phyloP scores from a whole-genome alignment of 2,113 vertebrate species.

The Phalacrocorax pelagicus region DNA sequence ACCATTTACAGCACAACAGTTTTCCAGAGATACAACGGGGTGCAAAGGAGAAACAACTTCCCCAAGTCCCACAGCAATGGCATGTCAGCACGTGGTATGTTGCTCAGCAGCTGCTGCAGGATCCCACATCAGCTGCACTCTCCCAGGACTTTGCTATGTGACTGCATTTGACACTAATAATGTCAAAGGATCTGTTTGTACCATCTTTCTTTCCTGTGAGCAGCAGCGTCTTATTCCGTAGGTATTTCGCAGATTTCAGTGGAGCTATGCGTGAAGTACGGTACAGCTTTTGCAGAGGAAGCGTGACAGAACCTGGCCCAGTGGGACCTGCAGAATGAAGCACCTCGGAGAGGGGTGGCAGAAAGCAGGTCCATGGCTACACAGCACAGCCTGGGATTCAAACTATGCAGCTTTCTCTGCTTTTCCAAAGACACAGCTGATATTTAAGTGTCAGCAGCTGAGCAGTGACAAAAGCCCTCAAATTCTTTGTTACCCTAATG shows the following conservation, averaged over 20 bases:
- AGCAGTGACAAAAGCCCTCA: not conserved
- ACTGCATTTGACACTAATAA: not conserved
- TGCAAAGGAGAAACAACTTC: not conserved
- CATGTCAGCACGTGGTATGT: not conserved
- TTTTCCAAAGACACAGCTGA: not conserved
- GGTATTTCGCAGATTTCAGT: not conserved
- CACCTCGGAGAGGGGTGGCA: not conserved
- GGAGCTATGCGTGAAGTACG: not conserved
- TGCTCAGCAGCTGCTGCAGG: not conserved
- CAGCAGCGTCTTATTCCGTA: not conserved
- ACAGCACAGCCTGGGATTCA: not conserved
- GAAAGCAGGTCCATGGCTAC: not conserved
- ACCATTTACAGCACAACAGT: not conserved
- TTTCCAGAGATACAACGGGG: not conserved
- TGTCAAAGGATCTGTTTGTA: not conserved
- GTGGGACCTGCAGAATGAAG: not conserved
- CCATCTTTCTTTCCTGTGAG: not conserved
- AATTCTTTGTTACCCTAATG: not conserved
- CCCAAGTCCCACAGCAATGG: not conserved
- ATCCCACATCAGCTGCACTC: not conserved
- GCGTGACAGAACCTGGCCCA: not conserved
- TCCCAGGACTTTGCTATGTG: not conserved
- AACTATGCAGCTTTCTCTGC: not conserved
- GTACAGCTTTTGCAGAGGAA: not conserved
- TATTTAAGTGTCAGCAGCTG: not conserved